A percentile compares a stretch with the other conserved stretches of the same genome.
These are phyloP conservation scores for Pemphredon lugubris DNA, from an alignment of 2,888 invertebrate genomes.

Conservation along the genomic window DNA sequence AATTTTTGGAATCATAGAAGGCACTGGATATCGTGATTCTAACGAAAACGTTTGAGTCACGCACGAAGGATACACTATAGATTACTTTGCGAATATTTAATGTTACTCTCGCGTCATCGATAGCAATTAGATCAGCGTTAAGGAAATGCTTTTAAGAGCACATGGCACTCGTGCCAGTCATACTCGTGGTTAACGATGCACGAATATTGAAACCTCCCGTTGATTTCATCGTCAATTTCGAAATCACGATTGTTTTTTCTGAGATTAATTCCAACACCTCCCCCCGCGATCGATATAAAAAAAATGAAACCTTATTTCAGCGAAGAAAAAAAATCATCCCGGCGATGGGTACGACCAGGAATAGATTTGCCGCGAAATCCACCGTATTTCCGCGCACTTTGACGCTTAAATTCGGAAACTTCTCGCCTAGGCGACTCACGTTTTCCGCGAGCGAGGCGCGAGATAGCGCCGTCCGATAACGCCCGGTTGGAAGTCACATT, in stretches of 20 bases:
- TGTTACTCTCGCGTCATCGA: constrained; percentile 34
- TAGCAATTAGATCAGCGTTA: constrained; percentile 68
- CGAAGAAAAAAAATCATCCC: too few relatives aligned
- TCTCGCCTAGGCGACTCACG: constrained; percentile 77
- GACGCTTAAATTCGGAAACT: constrained; percentile 72
- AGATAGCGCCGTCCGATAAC: constrained; percentile 75
- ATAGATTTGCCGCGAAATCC: too few relatives aligned
- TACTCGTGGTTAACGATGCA: constrained; percentile 59
- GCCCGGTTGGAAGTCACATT: constrained; percentile 71
- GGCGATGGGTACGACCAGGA: too few relatives aligned
- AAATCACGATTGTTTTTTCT: constrained; percentile 16
- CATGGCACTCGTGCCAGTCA: constrained; percentile 57
- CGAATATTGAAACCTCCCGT: constrained; percentile 67
- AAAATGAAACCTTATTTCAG: too few relatives aligned
- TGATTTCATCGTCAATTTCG: too few relatives aligned
- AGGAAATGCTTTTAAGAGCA: constrained; percentile 63
- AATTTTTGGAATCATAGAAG: too few relatives aligned
- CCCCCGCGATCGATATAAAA: too few relatives aligned
- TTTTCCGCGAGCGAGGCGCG: constrained; percentile 71
- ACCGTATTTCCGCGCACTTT: not conserved
- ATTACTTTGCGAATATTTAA: not conserved
- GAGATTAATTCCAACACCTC: too few relatives aligned
- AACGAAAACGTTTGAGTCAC: constrained; percentile 37
- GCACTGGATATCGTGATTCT: too few relatives aligned
- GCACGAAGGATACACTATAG: not conserved